Conservation (phyloP, 2,888 invertebrate species). For the Tachina fera region DNA sequence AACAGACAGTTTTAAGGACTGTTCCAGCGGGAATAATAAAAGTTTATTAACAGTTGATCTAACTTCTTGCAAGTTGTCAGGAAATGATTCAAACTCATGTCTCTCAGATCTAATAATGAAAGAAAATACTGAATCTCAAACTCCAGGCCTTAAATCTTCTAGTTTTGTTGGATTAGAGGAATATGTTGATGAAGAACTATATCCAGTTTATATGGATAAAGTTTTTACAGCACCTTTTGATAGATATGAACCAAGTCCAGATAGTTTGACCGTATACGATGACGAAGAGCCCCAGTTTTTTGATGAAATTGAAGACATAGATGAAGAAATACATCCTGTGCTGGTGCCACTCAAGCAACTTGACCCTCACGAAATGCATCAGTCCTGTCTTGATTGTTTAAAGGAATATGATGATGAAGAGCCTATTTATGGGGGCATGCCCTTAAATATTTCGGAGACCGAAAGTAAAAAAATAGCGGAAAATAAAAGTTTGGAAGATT, state of each 20-base stretch:
- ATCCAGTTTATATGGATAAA: neutral
- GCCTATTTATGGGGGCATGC: neutral
- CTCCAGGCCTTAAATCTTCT: no score
- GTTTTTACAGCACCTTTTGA: neutral
- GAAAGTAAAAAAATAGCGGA: neutral
- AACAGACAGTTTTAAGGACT: constrained; percentile 13
- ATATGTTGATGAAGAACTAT: constrained; percentile 19
- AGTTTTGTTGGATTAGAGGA: neutral
- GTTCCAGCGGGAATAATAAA: neutral
- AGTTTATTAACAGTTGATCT: neutral
- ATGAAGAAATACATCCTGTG: neutral
- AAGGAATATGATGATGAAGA: constrained; percentile 29
- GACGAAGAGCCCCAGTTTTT: neutral
- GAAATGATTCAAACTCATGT: neutral
- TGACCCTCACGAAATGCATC: neutral
- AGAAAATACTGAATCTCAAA: neutral
- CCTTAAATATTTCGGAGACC: neutral
- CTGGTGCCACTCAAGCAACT: neutral
- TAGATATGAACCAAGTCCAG: neutral
- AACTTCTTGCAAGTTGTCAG: neutral
- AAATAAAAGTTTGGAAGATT: neutral
- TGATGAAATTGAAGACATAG: neutral
- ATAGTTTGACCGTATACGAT: constrained; percentile 12
- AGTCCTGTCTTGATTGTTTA: neutral
- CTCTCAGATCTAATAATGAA: neutral